Conservation (phyloP, 2,797 vertebrate genomes). For the Cyclura pinguis region DNA sequence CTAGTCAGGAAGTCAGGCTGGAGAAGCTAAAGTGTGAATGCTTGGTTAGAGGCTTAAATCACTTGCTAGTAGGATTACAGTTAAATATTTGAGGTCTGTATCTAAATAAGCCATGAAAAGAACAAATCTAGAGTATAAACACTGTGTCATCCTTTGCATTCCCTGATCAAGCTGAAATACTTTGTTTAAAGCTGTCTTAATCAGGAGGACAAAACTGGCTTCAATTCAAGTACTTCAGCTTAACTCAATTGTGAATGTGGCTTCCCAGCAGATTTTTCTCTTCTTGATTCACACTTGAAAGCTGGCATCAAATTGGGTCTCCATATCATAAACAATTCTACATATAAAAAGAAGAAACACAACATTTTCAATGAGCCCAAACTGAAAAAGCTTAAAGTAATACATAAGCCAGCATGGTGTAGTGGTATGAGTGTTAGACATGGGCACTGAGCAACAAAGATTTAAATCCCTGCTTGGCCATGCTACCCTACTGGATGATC, state of each 20-base stretch:
- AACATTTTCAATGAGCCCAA: background rate
- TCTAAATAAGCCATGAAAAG: constrained; percentile 4
- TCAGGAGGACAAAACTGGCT: background rate
- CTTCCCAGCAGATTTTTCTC: background rate
- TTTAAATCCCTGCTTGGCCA: too few species aligned
- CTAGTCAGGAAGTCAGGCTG: background rate
- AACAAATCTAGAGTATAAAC: constrained; percentile 16
- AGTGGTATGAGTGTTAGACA: too few species aligned
- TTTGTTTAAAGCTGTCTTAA: constrained; percentile 15
- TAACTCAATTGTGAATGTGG: background rate
- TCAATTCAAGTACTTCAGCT: constrained; percentile 15
- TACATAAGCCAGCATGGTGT: too few species aligned
- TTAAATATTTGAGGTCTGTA: constrained; percentile 25
- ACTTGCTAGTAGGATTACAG: constrained; percentile 1
- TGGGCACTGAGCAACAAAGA: too few species aligned
- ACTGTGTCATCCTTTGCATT: constrained; percentile 6
- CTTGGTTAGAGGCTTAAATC: constrained; percentile 1
- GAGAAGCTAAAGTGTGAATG: background rate
- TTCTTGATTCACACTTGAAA: background rate
- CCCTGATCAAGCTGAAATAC: background rate
- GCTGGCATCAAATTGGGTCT: background rate
- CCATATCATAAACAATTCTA: background rate
- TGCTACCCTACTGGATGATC: too few species aligned
- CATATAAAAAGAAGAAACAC: background rate
- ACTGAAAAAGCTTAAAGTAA: background rate